Percentiles rank a stretch among this genome's conserved stretches.
phyloP scores from a whole-genome alignment of 2,888 invertebrate species.

The Brachyptera risi region DNA sequence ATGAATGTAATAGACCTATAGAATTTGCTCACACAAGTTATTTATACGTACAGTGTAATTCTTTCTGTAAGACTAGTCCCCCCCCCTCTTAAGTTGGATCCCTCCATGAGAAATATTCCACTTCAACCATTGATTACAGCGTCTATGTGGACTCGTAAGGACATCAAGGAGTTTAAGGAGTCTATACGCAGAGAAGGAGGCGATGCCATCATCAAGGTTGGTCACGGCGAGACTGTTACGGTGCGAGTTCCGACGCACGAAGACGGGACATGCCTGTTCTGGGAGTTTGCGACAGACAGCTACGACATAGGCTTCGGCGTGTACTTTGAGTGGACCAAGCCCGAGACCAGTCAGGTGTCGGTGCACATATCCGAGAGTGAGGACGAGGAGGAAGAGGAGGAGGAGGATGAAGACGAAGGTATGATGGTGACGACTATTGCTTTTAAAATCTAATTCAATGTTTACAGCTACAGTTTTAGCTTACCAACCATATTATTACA shows the following conservation, averaged over 20 bases:
- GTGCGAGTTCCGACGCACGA: slow-evolving; percentile 95
- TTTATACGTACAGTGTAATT: no score
- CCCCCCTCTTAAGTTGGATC: no score
- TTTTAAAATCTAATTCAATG: no score
- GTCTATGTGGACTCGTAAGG: slow-evolving; percentile 94
- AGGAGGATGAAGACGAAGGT: slow-evolving; percentile 54
- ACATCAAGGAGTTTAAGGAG: slow-evolving; percentile 86
- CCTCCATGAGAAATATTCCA: no score
- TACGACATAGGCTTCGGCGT: slow-evolving; percentile 98
- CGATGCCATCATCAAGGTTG: slow-evolving; percentile 87
- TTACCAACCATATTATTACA: slow-evolving; percentile 39
- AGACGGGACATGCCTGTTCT: slow-evolving; percentile 89
- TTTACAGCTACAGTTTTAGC: slow-evolving; percentile 42
- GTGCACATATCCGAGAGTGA: slow-evolving; percentile 96
- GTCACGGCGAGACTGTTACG: slow-evolving; percentile 95
- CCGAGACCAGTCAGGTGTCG: slow-evolving; percentile 77
- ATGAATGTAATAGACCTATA: no score
- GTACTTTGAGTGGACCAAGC: slow-evolving; percentile 96
- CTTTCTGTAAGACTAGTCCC: no score
- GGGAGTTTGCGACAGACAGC: slow-evolving; percentile 99
- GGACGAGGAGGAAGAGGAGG: slow-evolving; percentile 79
- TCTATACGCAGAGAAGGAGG: slow-evolving; percentile 73
- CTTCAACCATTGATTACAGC: no score
- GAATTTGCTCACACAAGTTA: no score
- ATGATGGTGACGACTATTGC: slow-evolving; percentile 12